Evolutionary conservation across 2,797 vertebrate species (phyloP).

Genomic region (Onychomys torridus): DNA sequence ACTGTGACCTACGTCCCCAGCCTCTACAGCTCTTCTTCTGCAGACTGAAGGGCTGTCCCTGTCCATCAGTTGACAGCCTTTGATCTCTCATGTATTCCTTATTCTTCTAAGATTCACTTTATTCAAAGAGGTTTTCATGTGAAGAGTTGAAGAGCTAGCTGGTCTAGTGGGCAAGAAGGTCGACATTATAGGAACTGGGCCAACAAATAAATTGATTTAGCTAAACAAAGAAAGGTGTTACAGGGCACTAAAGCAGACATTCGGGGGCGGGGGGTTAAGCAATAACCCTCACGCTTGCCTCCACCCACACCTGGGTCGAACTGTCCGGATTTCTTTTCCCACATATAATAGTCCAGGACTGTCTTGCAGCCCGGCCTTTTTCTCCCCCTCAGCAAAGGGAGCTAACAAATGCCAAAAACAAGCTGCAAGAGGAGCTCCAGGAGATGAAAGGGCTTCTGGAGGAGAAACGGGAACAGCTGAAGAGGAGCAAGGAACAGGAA

Average conservation of each 20-base stretch:
- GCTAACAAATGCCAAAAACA: constrained; percentile 41
- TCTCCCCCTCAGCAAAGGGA: constrained; percentile 78
- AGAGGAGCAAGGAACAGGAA: constrained; percentile 70
- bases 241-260: neutral
- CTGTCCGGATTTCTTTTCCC: neutral
- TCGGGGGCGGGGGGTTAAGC: neutral
- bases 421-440: constrained; percentile 80
- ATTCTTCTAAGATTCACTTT: constrained; percentile 45
- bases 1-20: neutral
- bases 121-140: constrained; percentile 56
- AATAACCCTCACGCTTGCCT: neutral
- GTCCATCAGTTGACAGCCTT: constrained; percentile 50
- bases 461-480: constrained; percentile 80
- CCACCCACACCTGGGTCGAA: neutral
- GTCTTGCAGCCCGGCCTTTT: neutral
- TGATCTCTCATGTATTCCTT: constrained; percentile 42
- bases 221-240: constrained; percentile 38
- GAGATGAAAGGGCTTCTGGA: constrained; percentile 75
- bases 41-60: constrained; percentile 11
- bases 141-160: too few species aligned
- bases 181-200: neutral
- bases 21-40: neutral
- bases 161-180: neutral
- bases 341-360: neutral
- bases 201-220: constrained; percentile 35